Evolutionary conservation across 2,888 invertebrate genomes (phyloP), one percentile per base, ranked within the genome.

Genomic region (Plagodis pulveraria): DNA sequence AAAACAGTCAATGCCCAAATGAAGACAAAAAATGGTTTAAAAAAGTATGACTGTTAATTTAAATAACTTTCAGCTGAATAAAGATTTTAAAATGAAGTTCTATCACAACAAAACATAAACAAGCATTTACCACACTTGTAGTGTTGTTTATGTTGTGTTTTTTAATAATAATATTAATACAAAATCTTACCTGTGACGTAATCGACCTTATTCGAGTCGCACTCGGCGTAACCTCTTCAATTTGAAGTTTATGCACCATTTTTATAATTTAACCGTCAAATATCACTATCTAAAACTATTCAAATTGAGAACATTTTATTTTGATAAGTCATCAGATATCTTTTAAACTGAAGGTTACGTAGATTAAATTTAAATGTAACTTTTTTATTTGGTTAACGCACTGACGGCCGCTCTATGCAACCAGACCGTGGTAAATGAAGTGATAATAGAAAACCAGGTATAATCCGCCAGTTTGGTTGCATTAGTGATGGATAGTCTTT

Each of bases 151-250:
- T n/a, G n/a, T n/a, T n/a, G n/a, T n/a, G n/a, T n/a, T n/a, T n/a
- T n/a, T n/a, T n/a, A n/a, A n/a, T n/a, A n/a, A n/a, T n/a, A n/a
- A n/a, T n/a, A n/a, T n/a, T n/a, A n/a, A n/a, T n/a, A n/a, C n/a
- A n/a, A n/a, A n/a, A n/a, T n/a, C n/a, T 63, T 71, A 89, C 90
- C 81, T 90, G 90, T 41, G 90, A 81, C 5, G 76, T 61, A 12
- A 88, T 67, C 4, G 83, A 85, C 66, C 80, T 75, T 2, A 87
- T 47, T 45, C 83, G 70, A 52, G 77, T 83, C 0, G 78, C 81
- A 8, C 72, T 49, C 10, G 71, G 66, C 42, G 58, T 53, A 0
- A 63, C 66, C 42, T 70, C 66, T 38, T 69, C 66, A 43, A 67
- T 62, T 57, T 66, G 61, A 10, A 71, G 38, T 62, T 69, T 67